Evolutionary conservation across 2,113 vertebrate genomes (phyloP), one percentile per base, ranked within the genome.

Genomic region (Vanacampus margaritifer): DNA sequence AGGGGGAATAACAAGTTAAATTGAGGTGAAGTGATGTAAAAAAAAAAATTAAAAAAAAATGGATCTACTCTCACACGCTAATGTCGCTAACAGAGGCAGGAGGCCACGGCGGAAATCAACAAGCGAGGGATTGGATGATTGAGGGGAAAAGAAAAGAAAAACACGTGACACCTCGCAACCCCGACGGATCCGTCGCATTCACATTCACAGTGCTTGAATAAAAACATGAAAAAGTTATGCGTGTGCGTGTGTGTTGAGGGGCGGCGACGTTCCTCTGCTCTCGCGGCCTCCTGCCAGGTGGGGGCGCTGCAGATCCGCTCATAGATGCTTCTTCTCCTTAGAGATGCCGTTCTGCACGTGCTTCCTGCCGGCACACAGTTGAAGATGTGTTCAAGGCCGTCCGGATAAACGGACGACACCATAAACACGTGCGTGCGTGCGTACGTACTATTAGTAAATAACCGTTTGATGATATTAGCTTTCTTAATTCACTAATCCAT

Each of bases 321-420:
- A 96, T 74, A 93, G 85, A 88, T 91, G 85, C 81, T 96, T 96
- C 81, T 96, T 96, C 85, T 95, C 91, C 61, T 96, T 97, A 6
- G 91, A 69, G 35, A 94, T 84, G 9, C 96, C 95, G 0, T 97
- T 98, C 90, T 76, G 93, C 83, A 91, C 87, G 24, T 88, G 94
- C 71, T 93, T 82, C 86, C 90, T 91, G 73, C 10, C 13, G 43
- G 53, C 54, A 64, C 37, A 69, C 45, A 26, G 51, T 36, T 58
- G 11, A 11, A 45, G 59, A 10, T 21, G 13, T 28, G 43, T 80
- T 86, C 79, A 92, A 87, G 88, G 88, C 75, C 58, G 21, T n/a
- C 13, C 28, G 62, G 84, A 89, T 90, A 84, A 87, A 59, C 39
- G 23, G 57, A 35, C 39, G 50, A 59, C 63, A 60, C 75, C 64